Evolutionary conservation across 2,797 vertebrate genomes (phyloP).

Genomic region (Diplodus sargus): DNA sequence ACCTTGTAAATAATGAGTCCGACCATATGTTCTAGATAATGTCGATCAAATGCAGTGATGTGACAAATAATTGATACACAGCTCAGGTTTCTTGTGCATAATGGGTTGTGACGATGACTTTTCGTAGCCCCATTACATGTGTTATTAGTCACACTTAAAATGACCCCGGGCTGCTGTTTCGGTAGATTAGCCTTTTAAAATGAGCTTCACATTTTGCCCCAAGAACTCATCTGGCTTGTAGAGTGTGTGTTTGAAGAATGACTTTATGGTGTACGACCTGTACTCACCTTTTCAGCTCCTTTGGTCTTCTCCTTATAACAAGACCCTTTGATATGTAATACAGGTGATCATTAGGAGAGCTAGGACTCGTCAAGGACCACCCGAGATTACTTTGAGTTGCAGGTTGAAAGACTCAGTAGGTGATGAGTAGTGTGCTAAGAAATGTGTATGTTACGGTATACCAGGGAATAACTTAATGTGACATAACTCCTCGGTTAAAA

Average conservation of each 20-base stretch:
- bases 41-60: neutral
- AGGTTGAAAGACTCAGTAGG: neutral
- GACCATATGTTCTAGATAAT: neutral
- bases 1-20: neutral
- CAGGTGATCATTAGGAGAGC: conserved; percentile 42
- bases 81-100: neutral
- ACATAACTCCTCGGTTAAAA: neutral
- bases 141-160: conserved; percentile 52
- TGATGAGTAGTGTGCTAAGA: neutral
- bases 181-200: conserved; percentile 11
- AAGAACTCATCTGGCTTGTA: neutral
- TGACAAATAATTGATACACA: neutral
- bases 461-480: neutral
- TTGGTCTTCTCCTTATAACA: conserved; percentile 37
- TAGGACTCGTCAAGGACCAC: conserved; percentile 23
- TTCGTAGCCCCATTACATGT: conserved; percentile 18
- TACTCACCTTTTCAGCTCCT: conserved; percentile 14
- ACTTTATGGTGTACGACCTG: conserved; percentile 8
- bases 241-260: conserved; percentile 15
- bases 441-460: neutral
- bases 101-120: conserved; percentile 2
- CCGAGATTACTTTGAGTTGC: conserved; percentile 30
- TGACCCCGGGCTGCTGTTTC: conserved; percentile 10
- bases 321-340: conserved; percentile 60
- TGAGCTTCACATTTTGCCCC: neutral